A percentile compares a stretch with the other conserved stretches of the same genome.
These are phyloP conservation scores for Ectemnius continuus DNA, from an alignment of 2,888 invertebrate species.

Conservation along the genomic window DNA sequence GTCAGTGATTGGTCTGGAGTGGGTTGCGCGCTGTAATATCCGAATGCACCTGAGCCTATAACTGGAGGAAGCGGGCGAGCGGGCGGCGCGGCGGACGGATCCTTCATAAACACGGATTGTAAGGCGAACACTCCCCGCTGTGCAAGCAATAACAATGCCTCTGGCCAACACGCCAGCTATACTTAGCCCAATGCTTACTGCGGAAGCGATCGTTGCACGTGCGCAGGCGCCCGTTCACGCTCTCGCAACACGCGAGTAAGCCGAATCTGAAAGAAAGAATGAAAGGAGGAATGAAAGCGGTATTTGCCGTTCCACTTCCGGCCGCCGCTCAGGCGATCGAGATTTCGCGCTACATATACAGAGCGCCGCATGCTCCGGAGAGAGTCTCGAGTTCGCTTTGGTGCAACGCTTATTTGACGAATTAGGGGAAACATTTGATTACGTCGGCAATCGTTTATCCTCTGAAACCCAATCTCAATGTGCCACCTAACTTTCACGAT, in stretches of 20 bases:
- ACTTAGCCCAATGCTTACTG: slow-evolving; percentile 65
- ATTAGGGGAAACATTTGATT: slow-evolving; percentile 28
- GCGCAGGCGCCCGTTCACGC: slow-evolving; percentile 55
- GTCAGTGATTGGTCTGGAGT: slow-evolving; percentile 59
- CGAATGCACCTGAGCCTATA: slow-evolving; percentile 71
- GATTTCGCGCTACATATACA: slow-evolving; percentile 33
- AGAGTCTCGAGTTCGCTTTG: slow-evolving; percentile 23
- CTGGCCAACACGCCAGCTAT: slow-evolving; percentile 70
- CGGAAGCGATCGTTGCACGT: slow-evolving; percentile 64
- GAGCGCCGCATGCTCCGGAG: no score
- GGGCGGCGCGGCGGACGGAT: slow-evolving; percentile 35
- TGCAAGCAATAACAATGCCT: no score
- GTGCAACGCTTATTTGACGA: slow-evolving; percentile 25
- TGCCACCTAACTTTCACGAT: no score
- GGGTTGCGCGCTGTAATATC: slow-evolving; percentile 62
- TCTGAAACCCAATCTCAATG: slow-evolving; percentile 21
- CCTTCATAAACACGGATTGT: slow-evolving; percentile 72
- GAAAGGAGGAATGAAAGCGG: slow-evolving; percentile 28
- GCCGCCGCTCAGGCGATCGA: slow-evolving; percentile 40
- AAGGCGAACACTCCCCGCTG: slow-evolving; percentile 59
- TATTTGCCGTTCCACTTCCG: slow-evolving; percentile 57
- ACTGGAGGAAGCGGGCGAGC: slow-evolving; percentile 59
- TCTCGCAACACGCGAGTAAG: slow-evolving; percentile 34
- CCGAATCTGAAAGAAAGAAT: slow-evolving; percentile 22
- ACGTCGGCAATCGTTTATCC: slow-evolving; percentile 34